Base-by-base conservation (phyloP, 1,140 invertebrate genomes). In the Doryteuthis pealeii region DNA sequence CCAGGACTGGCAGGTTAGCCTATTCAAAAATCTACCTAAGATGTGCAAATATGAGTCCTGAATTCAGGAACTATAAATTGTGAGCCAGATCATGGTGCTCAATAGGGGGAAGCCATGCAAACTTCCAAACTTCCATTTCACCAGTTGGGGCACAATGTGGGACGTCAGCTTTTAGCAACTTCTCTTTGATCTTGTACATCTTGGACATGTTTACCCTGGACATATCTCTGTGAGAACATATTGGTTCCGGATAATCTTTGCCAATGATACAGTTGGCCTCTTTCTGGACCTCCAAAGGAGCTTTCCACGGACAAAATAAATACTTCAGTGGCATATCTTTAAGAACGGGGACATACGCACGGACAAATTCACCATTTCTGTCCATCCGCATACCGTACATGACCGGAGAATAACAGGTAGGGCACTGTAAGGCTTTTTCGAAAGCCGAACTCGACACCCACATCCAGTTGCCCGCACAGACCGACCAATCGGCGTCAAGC, bases 391-490 rank as follows among this genome's bases (percentile, higher is more conserved):
- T 90, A 0, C 92, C 92, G 78, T 93, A 91, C 3, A 90, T 89
- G 43, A 93, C 91, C 0, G 92, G 93, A 78, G 91, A 91, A 62
- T 92, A 91, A 83, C 92, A 92, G 78, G 78, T 90, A 83, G 76
- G 91, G 73, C 86, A 87, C 65, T 87, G 83, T 0, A 88, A 79
- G 86, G 74, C 91, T 90, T 85, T 92, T 91, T 82, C 93, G 86
- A 93, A 93, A 10, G 92, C 92, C 35, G 91, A 92, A 32, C 91
- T 92, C 8, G 92, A 92, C 5, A 94, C 91, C 92, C 92, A 93
- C 92, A 93, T 93, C 93, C 93, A 94, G 86, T 93, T 94, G 33
- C 92, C 93, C 28, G 92, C 91, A 85, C 91, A 92, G 1, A 94
- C 91, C 4, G 92, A 93, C 91, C 91, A 92, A 85, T 92, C 92